These are phyloP conservation scores for Cinara cedri DNA, from an alignment of 2,888 invertebrate species.

Conservation along the genomic window DNA sequence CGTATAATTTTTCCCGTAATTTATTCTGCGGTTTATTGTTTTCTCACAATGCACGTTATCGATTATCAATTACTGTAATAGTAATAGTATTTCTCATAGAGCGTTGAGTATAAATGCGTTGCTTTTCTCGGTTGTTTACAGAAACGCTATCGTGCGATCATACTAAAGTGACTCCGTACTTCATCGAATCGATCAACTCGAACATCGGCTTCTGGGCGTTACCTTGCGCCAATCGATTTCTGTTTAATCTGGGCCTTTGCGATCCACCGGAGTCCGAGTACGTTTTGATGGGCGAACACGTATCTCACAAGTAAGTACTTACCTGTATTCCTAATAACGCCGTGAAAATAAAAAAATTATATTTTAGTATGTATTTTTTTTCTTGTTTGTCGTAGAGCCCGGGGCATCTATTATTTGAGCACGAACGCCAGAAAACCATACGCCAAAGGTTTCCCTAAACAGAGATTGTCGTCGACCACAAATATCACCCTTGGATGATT, in stretches of 20 bases:
- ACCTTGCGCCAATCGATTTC: slow-evolving; percentile 80
- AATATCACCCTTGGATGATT: neutral
- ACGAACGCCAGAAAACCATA: slow-evolving; percentile 84
- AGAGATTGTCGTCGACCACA: slow-evolving; percentile 42
- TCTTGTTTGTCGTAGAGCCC: slow-evolving; percentile 68
- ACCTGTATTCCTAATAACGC: no score
- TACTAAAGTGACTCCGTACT: slow-evolving; percentile 88
- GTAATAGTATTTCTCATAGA: no score
- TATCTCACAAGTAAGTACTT: slow-evolving; percentile 72
- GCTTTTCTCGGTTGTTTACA: slow-evolving; percentile 62
- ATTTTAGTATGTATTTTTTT: neutral
- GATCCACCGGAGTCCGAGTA: slow-evolving; percentile 79
- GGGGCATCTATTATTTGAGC: slow-evolving; percentile 86
- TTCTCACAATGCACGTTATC: no score
- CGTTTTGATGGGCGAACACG: slow-evolving; percentile 85
- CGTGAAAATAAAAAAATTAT: no score
- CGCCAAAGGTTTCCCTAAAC: slow-evolving; percentile 81
- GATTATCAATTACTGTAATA: no score
- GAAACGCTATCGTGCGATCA: slow-evolving; percentile 88
- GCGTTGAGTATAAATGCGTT: no score
- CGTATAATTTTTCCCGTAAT: no score
- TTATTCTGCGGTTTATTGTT: no score
- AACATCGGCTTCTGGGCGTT: slow-evolving; percentile 83
- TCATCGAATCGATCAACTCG: slow-evolving; percentile 85
- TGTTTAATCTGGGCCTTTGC: slow-evolving; percentile 86